Evolutionary conservation across 2,888 invertebrate species (phyloP).

Genomic region (Acronicta psi): DNA sequence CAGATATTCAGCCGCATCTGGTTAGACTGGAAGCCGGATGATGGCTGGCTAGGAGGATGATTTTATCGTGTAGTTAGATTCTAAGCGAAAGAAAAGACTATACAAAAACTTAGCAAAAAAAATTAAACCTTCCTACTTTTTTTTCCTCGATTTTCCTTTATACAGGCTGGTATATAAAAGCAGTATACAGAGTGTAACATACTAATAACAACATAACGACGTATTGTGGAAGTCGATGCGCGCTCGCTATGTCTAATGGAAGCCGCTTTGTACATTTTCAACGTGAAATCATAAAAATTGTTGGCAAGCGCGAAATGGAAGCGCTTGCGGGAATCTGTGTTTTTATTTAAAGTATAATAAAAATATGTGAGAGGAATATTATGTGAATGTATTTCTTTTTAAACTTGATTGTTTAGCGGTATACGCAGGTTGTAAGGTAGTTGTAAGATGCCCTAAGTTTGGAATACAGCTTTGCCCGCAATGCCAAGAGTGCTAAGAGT

Average conservation of each 20-base stretch:
- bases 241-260: constrained; percentile 54
- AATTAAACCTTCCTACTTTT: neutral
- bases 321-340: constrained; percentile 20
- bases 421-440: neutral
- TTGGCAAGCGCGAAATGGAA: constrained; percentile 37
- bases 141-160: constrained; percentile 6
- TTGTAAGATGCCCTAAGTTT: neutral
- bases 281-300: constrained; percentile 57
- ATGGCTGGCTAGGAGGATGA: no score
- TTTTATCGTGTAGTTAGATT: neutral
- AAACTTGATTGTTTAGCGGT: neutral
- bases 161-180: constrained; percentile 14
- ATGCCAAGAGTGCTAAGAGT: no score
- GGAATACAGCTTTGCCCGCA: no score
- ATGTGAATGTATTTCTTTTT: constrained; percentile 18
- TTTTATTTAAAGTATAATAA: constrained; percentile 25
- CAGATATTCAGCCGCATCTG: no score
- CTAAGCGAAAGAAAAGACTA: neutral
- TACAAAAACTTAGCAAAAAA: neutral
- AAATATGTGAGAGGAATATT: constrained; percentile 10
- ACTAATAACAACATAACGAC: constrained; percentile 51
- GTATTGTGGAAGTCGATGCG: constrained; percentile 49
- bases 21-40: no score
- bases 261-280: constrained; percentile 59
- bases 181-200: constrained; percentile 35